Percentiles rank a stretch among this genome's conserved stretches.
Evolutionary conservation across 92 coral and sea anemone genomes (phyloP).

Genomic region (Heteractis magnifica): DNA sequence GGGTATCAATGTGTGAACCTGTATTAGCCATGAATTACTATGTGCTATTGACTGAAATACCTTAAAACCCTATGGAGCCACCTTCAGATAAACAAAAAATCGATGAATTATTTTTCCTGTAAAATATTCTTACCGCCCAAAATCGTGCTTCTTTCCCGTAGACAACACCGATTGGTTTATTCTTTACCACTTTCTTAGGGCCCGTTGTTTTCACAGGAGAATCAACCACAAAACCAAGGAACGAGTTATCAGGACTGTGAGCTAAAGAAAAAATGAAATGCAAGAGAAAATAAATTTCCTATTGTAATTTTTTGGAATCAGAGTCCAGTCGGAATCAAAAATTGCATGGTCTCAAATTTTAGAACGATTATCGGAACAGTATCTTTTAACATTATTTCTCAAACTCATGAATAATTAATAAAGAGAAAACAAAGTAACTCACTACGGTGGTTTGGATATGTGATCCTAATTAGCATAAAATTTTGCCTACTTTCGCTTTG

Average conservation of each 20-base stretch:
- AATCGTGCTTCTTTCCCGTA: slow-evolving; percentile 72
- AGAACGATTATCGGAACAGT: no score
- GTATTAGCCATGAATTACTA: no score
- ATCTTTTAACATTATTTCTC: no score
- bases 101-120: neutral
- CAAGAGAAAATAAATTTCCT: neutral
- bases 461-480: no score
- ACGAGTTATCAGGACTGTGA: slow-evolving; percentile 94
- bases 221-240: slow-evolving; percentile 90
- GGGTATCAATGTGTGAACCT: no score
- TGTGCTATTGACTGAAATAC: no score
- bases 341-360: neutral
- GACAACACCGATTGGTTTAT: slow-evolving; percentile 74
- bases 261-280: slow-evolving; percentile 40
- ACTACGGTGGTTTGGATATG: no score
- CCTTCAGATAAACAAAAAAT: no score
- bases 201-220: slow-evolving; percentile 36
- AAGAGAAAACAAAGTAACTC: no score
- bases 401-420: no score
- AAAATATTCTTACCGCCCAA: slow-evolving; percentile 45
- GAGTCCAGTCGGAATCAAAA: neutral
- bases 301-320: neutral
- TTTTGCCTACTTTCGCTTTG: no score
- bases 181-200: slow-evolving; percentile 16
- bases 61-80: no score